A percentile compares a stretch with the other conserved stretches of the same genome.
These are phyloP conservation scores for Trypoxylon attenuatum DNA, from an alignment of 2,888 invertebrate genomes.

Conservation along the genomic window DNA sequence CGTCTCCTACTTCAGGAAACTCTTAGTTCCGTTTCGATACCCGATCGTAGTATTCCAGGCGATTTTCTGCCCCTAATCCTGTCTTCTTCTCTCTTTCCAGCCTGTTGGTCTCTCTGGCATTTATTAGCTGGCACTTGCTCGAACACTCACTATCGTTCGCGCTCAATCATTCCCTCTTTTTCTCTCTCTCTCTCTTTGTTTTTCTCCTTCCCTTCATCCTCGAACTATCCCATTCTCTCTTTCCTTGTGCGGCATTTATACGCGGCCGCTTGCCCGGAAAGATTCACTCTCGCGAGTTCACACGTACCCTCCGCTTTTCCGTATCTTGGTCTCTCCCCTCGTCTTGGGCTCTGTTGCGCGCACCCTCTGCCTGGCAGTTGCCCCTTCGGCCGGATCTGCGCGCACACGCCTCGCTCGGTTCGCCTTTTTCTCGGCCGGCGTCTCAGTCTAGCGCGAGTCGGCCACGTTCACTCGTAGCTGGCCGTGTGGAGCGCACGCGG, in stretches of 20 bases:
- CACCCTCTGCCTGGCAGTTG: slow-evolving; percentile 24
- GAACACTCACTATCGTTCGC: neutral
- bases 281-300: neutral
- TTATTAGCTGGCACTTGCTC: neutral
- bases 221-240: neutral
- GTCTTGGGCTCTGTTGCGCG: slow-evolving; percentile 2
- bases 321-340: neutral
- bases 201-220: neutral
- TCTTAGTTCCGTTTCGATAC: slow-evolving; percentile 48
- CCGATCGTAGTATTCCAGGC: slow-evolving; percentile 39
- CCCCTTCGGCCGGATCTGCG: slow-evolving; percentile 41
- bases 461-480: slow-evolving; percentile 41
- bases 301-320: neutral
- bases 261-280: neutral
- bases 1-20: slow-evolving; percentile 51
- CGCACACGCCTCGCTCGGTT: slow-evolving; percentile 45
- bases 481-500: slow-evolving; percentile 16
- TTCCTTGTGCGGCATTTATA: too few relatives aligned
- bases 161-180: neutral
- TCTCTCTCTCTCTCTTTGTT: neutral
- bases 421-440: slow-evolving; percentile 39
- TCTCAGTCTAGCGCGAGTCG: slow-evolving; percentile 54
- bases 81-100: slow-evolving; percentile 11
- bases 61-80: slow-evolving; percentile 28
- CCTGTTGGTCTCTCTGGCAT: neutral